These are phyloP conservation scores for Caenorhabditis becei DNA, from an alignment of 2,888 invertebrate species.

Conservation along the genomic window DNA sequence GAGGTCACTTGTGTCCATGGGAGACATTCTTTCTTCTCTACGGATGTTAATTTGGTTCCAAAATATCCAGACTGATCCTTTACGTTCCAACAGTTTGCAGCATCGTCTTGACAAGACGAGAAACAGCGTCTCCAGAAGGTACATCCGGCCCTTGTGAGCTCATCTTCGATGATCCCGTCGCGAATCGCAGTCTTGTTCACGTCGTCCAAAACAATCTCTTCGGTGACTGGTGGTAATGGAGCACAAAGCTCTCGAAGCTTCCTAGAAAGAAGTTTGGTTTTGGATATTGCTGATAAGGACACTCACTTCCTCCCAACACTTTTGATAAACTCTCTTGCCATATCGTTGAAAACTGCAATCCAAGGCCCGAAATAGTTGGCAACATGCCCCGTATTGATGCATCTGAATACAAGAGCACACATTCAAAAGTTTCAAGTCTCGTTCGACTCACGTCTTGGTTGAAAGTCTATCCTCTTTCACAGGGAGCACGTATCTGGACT, in stretches of 20 bases:
- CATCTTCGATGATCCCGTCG: slow-evolving; percentile 48
- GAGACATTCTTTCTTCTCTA: slow-evolving; percentile 23
- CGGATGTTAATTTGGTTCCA: slow-evolving; percentile 18
- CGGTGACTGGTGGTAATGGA: neutral
- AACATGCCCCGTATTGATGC: slow-evolving; percentile 30
- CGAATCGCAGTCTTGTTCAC: neutral
- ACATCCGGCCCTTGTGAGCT: slow-evolving; percentile 51
- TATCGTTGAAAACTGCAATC: slow-evolving; percentile 48
- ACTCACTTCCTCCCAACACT: slow-evolving; percentile 25
- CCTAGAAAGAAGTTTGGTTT: slow-evolving; percentile 31
- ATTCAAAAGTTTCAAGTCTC: neutral
- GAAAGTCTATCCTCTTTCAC: slow-evolving; percentile 8
- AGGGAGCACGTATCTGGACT: slow-evolving; percentile 37
- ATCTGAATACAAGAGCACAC: slow-evolving; percentile 7
- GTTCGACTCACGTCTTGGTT: slow-evolving; percentile 43
- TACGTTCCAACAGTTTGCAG: slow-evolving; percentile 28
- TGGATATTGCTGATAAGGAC: too few relatives aligned
- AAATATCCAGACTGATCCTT: slow-evolving; percentile 16
- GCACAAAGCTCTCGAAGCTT: slow-evolving; percentile 36
- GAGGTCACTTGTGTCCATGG: slow-evolving; percentile 42
- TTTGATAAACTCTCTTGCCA: slow-evolving; percentile 32
- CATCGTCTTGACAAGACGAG: slow-evolving; percentile 54
- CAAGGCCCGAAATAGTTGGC: slow-evolving; percentile 46
- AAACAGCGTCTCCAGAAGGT: slow-evolving; percentile 59
- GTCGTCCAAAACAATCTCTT: neutral